Evolutionary conservation across 2,888 invertebrate species (phyloP).

Genomic region (Xestia rhomboidea): DNA sequence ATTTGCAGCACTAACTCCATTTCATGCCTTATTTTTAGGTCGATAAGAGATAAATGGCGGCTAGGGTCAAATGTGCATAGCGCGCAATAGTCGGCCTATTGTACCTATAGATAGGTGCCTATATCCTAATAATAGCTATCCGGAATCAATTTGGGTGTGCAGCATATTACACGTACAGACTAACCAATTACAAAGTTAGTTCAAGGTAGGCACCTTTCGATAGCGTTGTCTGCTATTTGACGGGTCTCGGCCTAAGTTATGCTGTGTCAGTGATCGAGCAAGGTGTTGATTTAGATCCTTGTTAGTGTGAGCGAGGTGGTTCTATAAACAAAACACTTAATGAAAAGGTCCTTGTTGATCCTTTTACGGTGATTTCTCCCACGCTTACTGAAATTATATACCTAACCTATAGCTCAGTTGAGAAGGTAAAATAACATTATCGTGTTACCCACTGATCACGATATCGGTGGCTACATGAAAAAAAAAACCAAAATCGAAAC

Average conservation of each 20-base stretch:
- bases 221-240: slow-evolving; percentile 52
- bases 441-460: too few species aligned
- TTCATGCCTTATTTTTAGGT: background rate
- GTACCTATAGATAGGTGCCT: background rate
- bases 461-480: too few species aligned
- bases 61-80: slow-evolving; percentile 11
- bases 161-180: slow-evolving; percentile 31
- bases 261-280: slow-evolving; percentile 21
- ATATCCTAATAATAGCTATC: slow-evolving; percentile 32
- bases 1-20: background rate
- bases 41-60: slow-evolving; percentile 8
- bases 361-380: background rate
- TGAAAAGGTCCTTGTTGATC: background rate
- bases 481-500: too few species aligned
- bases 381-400: background rate
- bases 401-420: background rate
- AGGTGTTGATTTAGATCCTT: slow-evolving; percentile 24
- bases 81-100: background rate
- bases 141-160: slow-evolving; percentile 57
- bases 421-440: background rate
- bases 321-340: slow-evolving; percentile 4
- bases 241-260: slow-evolving; percentile 18
- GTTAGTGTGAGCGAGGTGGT: slow-evolving; percentile 14
- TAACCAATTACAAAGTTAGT: slow-evolving; percentile 44
- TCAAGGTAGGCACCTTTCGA: slow-evolving; percentile 74